These are phyloP conservation scores for Itoplectis maculator DNA, from an alignment of 2,888 invertebrate genomes.

Conservation along the genomic window DNA sequence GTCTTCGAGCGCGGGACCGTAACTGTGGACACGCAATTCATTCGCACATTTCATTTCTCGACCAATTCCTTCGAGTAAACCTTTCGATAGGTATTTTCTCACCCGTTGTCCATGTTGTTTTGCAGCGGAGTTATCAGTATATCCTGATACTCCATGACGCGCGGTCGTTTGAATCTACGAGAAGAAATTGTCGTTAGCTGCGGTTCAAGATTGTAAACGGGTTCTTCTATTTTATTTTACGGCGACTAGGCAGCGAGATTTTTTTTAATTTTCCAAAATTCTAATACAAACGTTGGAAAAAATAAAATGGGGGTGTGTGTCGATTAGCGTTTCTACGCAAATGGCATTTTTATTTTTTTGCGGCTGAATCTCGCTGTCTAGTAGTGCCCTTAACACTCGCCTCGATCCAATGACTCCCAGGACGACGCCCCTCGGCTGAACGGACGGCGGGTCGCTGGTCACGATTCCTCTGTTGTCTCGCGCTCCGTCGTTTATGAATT, in stretches of 20 bases:
- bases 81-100: too few relatives aligned
- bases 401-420: conserved; percentile 83
- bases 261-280: too few relatives aligned
- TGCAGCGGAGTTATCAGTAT: conserved; percentile 86
- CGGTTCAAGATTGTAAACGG: not conserved
- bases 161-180: conserved; percentile 85
- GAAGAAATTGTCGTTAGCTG: not conserved
- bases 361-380: too few relatives aligned
- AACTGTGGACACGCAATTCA: conserved; percentile 70
- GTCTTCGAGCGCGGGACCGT: conserved; percentile 75
- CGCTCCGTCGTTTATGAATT: conserved; percentile 87
- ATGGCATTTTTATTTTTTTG: conserved; percentile 8
- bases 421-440: conserved; percentile 85
- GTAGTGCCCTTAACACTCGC: conserved; percentile 72
- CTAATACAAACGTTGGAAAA: too few relatives aligned
- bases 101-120: conserved; percentile 86
- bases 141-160: conserved; percentile 88
- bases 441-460: conserved; percentile 83
- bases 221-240: too few relatives aligned
- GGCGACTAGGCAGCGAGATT: too few relatives aligned
- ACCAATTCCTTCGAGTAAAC: not conserved
- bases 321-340: too few relatives aligned
- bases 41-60: too few relatives aligned
- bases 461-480: conserved; percentile 86
- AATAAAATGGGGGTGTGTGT: too few relatives aligned